A percentile compares a stretch with the other conserved stretches of the same genome.
These are phyloP conservation scores for Strigamia maritima DNA, from an alignment of 2,888 invertebrate genomes.

Conservation along the genomic window DNA sequence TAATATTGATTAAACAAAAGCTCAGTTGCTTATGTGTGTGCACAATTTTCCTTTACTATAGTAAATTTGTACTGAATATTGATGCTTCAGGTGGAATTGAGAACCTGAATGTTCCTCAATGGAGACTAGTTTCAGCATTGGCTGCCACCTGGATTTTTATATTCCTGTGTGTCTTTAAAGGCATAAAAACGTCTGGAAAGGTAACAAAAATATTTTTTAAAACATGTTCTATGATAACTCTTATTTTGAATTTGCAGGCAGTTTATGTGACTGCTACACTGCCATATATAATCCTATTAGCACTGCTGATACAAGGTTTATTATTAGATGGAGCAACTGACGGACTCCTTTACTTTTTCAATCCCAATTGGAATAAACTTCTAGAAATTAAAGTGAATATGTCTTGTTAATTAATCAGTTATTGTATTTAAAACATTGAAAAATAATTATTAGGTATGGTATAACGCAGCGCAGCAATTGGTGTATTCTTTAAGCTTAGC, in stretches of 20 bases:
- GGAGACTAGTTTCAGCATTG: conserved; percentile 48
- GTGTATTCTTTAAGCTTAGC: conserved; percentile 81
- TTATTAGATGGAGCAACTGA: conserved; percentile 47
- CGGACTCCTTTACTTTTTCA: conserved; percentile 48
- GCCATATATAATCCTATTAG: conserved; percentile 48
- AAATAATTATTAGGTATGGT: conserved; percentile 63
- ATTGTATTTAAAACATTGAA: neutral
- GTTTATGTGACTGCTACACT: conserved; percentile 50
- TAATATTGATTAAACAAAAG: neutral
- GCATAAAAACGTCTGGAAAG: conserved; percentile 50
- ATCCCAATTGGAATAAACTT: conserved; percentile 48
- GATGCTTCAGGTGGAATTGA: conserved; percentile 44
- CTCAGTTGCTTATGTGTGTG: neutral
- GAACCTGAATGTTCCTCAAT: conserved; percentile 47
- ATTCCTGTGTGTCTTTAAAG: conserved; percentile 49
- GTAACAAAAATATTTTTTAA: conserved; percentile 42
- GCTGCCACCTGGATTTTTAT: conserved; percentile 49
- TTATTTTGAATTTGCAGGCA: conserved; percentile 43
- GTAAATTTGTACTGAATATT: conserved; percentile 44
- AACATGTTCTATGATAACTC: neutral
- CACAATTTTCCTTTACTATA: conserved; percentile 38
- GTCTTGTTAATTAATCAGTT: neutral
- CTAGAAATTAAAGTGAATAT: conserved; percentile 45
- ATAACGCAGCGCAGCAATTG: conserved; percentile 77
- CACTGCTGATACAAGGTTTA: conserved; percentile 47